Base-by-base conservation (phyloP, 2,888 invertebrate genomes). In the Tenthredo amoena region DNA sequence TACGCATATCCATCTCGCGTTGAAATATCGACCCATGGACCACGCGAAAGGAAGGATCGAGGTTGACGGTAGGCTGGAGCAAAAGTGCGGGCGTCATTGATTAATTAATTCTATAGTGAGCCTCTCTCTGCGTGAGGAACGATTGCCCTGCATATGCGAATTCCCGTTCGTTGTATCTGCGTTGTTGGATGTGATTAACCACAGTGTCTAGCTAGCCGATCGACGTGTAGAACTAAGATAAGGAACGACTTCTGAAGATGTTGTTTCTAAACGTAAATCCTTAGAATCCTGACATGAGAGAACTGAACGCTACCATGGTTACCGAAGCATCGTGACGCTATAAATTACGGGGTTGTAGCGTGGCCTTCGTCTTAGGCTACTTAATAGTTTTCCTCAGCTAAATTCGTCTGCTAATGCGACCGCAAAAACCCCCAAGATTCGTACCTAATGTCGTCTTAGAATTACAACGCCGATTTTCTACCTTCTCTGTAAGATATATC, bases 31-130 rank as follows among this genome's bases (percentile, higher is more conserved):
- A 83, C 15, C 83, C 43, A 31, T n/a, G 47, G n/a, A 31, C 43
- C 47, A 40, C 26, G 72, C 72, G 40, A 21, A 31, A 26, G 40
- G 40, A 31, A 26, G 55, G 77, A 77, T 77, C 81, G 81, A 65
- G 31, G 81, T n/a, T 40, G 31, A 77, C 31, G 62, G 15, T 31
- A 62, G 81, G 40, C 62, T 55, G 50, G 18, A 34, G 26, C 40
- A 37, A 47, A 83, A 68, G 43, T 31, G 31, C 47, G 68, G 68
- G 71, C 71, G 83, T 83, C 68, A 71, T 71, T 68, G 68, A 83
- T 83, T 83, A 68, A 68, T 71, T 68, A 68, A 83, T 83, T 68
- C 62, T 81, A 37, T 26, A 37, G 62, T 81, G 62, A 74, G n/a
- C 15, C 15, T 50, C 34, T 76, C 34, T 76, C 47, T 76, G 55